Conservation (phyloP, 2,113 vertebrate species). For the Trichechus manatus region DNA sequence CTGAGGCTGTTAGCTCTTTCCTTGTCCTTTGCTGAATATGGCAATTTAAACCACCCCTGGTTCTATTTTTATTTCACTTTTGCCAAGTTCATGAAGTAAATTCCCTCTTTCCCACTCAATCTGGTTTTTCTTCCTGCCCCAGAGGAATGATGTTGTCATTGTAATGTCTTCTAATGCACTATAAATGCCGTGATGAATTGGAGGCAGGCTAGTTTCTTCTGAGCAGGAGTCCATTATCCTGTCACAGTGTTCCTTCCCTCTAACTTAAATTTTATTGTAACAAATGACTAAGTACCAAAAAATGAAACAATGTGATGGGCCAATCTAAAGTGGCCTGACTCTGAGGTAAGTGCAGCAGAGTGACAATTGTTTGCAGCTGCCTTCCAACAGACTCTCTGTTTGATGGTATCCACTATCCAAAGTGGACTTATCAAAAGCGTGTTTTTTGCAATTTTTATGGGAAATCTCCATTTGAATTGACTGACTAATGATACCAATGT, state of each 20-base stretch:
- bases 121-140: slow-evolving; percentile 75
- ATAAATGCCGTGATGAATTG: slow-evolving; percentile 83
- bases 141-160: slow-evolving; percentile 71
- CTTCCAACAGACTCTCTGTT: slow-evolving; percentile 24
- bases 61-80: slow-evolving; percentile 77
- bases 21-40: slow-evolving; percentile 1
- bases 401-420: slow-evolving; percentile 54
- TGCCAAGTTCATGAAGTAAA: slow-evolving; percentile 73
- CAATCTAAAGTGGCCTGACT: slow-evolving; percentile 59
- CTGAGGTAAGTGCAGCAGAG: slow-evolving; percentile 61
- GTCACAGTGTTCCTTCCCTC: slow-evolving; percentile 80
- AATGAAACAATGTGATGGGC: slow-evolving; percentile 76
- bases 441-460: slow-evolving; percentile 72
- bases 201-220: slow-evolving; percentile 79
- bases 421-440: slow-evolving; percentile 71
- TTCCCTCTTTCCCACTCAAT: slow-evolving; percentile 75
- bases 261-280: slow-evolving; percentile 86
- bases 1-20: not conserved
- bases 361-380: slow-evolving; percentile 83
- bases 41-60: slow-evolving; percentile 35
- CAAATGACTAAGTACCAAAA: slow-evolving; percentile 83
- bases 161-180: slow-evolving; percentile 82
- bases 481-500: slow-evolving; percentile 60
- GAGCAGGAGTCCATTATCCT: slow-evolving; percentile 84
- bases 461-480: slow-evolving; percentile 68